Base-by-base conservation (phyloP, 2,113 vertebrate genomes). In the Boleophthalmus pectinirostris region DNA sequence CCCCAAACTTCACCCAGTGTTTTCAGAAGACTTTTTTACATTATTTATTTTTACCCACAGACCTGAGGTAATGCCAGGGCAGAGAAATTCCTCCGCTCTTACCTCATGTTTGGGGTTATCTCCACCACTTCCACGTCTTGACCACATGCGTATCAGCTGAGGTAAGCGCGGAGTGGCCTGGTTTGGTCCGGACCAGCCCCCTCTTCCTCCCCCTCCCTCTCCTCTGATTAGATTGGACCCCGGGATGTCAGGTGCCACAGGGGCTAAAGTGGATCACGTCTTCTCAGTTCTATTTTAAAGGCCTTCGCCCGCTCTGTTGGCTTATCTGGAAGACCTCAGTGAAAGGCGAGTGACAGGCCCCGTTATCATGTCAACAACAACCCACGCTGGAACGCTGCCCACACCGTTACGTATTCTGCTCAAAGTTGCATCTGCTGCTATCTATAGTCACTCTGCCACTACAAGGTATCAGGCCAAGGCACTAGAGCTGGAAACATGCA, bases 101-200 rank as follows among this genome's bases (percentile, higher is more conserved):
- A 90, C 81, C 78, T 91, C 92, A 92, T 86, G 73, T 75, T 69
- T 83, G 83, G 71, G 63, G 66, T 90, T 90, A 92, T 91, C 92
- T 90, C 83, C 82, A 82, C 76, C 81, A 89, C 90, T 92, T 93
- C 90, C 91, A 91, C 80, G 84, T 91, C 82, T 78, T 89, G 86
- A 90, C 88, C 82, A 82, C 86, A 91, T 88, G 79, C 82, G 77
- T 88, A 90, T 91, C 88, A 90, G 88, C 85, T 90, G 91, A 92
- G 81, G 85, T 84, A 81, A 89, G 82, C 8, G 74, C 77, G 70
- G 65, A 69, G 79, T 72, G 85, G 78, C 69, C 73, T 75, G 75
- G 77, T 72, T 73, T 77, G 75, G 77, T 77, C 70, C 77, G 71
- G 43, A 73, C 67, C 74, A 45, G 68, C 57, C 16, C 75, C 70